A percentile compares a stretch with the other conserved stretches of the same genome.
phyloP scores from a whole-genome alignment of 2,113 vertebrate genomes.

The Aegotheles bennettii region DNA sequence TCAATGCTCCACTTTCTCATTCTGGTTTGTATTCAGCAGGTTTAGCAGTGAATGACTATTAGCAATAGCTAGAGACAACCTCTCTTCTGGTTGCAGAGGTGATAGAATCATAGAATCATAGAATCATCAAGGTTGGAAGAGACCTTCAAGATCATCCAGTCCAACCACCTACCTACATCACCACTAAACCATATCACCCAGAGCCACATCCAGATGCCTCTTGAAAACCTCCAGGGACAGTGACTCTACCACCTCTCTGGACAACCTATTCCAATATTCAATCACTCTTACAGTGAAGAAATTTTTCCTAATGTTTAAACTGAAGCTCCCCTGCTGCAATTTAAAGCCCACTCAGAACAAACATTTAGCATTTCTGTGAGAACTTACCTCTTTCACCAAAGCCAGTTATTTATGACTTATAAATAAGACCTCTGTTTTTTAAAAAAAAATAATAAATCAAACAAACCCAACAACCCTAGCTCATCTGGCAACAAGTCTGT shows the following conservation, averaged over 20 bases:
- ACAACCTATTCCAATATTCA: too few relatives aligned
- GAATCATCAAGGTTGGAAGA: too few relatives aligned
- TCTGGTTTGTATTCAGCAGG: background rate
- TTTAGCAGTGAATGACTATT: background rate
- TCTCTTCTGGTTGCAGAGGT: background rate
- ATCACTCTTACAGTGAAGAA: too few relatives aligned
- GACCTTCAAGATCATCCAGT: too few relatives aligned
- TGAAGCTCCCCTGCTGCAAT: too few relatives aligned
- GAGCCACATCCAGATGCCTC: too few relatives aligned
- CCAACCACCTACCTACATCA: too few relatives aligned
- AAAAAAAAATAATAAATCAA: background rate
- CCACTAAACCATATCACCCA: too few relatives aligned
- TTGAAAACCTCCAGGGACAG: too few relatives aligned
- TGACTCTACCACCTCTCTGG: too few relatives aligned
- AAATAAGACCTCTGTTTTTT: constrained; percentile 15
- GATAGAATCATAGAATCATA: too few relatives aligned
- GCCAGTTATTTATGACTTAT: constrained; percentile 25
- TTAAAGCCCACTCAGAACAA: background rate
- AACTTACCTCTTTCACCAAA: background rate
- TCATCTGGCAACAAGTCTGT: constrained; percentile 19
- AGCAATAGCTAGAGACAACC: background rate
- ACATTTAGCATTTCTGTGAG: background rate
- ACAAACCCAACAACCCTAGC: background rate
- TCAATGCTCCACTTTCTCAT: background rate
- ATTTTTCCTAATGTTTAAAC: too few relatives aligned